Evolutionary conservation across 2,797 vertebrate genomes (phyloP), one percentile per base, ranked within the genome.

Genomic region (Borostomias antarcticus): DNA sequence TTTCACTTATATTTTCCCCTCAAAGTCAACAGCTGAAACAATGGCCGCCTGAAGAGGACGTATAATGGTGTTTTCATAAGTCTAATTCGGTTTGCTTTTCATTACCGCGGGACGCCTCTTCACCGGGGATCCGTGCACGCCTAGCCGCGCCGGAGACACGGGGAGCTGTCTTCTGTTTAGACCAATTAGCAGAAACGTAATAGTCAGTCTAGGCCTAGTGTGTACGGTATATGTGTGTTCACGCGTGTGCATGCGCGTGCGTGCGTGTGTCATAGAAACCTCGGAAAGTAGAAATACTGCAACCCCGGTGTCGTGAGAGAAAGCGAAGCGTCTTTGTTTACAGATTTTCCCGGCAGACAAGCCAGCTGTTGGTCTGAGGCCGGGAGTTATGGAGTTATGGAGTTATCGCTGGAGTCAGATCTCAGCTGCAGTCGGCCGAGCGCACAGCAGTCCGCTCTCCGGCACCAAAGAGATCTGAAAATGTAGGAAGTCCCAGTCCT

Each of bases 381-480:
- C 47, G 28, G 52, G 25, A 29, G 28, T 47, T 52, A 45, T 57
- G 35, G 33, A 15, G 53, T 33, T 62, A 58, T 59, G 69, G 51
- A 64, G 60, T 66, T 69, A 51, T 60, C 47, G 26, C 51, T n/a
- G n/a, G n/a, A n/a, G n/a, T n/a, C n/a, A 59, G 47, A 45, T 33
- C 62, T 29, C 50, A 54, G 68, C 66, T 64, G n/a, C 61, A 60
- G 61, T 61, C n/a, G n/a, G n/a, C n/a, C n/a, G n/a, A n/a, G n/a
- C n/a, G n/a, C 48, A 11, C 40, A 28, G 26, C 57, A 28, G 26
- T 9, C 48, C 35, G 26, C 47, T 63, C 13, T 40, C 56, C 17
- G 65, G 70, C 69, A 81, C 64, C 69, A 82, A 67, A 73, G n/a
- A n/a, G n/a, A 72, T 73, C 64, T 78, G 40, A 68, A 77, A 74